A percentile compares a stretch with the other conserved stretches of the same genome.
These are phyloP conservation scores for Eupithecia dodoneata DNA, from an alignment of 2,888 invertebrate species.

Conservation along the genomic window DNA sequence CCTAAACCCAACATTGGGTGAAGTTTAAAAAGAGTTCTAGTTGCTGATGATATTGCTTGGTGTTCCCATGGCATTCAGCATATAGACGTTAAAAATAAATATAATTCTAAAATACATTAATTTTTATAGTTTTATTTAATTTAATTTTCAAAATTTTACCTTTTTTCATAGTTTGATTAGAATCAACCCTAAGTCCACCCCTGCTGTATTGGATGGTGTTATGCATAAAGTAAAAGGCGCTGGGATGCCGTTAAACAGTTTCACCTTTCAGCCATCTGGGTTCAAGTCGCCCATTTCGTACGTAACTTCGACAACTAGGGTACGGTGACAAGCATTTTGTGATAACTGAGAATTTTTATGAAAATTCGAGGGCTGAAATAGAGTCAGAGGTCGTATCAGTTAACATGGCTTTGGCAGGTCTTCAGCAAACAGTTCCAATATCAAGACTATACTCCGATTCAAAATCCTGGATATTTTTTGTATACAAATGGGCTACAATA, in stretches of 20 bases:
- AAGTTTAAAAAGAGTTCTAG: too few relatives aligned
- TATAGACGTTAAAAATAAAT: too few relatives aligned
- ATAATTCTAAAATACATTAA: too few relatives aligned
- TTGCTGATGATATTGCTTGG: neutral
- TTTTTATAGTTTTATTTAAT: too few relatives aligned
- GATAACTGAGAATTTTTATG: neutral
- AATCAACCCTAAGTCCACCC: slow-evolving; percentile 5
- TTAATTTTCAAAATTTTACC: neutral
- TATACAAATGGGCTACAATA: too few relatives aligned
- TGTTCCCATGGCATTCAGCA: neutral
- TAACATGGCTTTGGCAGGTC: too few relatives aligned
- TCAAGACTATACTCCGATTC: too few relatives aligned
- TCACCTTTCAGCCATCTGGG: slow-evolving; percentile 48
- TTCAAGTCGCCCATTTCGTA: slow-evolving; percentile 61
- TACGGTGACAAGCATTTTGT: slow-evolving; percentile 26
- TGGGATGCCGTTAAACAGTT: slow-evolving; percentile 51
- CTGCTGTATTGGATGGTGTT: slow-evolving; percentile 28
- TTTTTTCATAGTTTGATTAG: neutral
- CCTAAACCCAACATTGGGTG: too few relatives aligned
- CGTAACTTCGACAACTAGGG: slow-evolving; percentile 58
- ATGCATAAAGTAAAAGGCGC: slow-evolving; percentile 55
- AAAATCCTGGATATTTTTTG: too few relatives aligned
- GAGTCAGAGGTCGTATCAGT: neutral
- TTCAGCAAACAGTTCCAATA: too few relatives aligned
- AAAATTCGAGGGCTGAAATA: neutral